Evolutionary conservation across 2,113 vertebrate genomes (phyloP), one percentile per base, ranked within the genome.

Genomic region (Lamprologus sp.): DNA sequence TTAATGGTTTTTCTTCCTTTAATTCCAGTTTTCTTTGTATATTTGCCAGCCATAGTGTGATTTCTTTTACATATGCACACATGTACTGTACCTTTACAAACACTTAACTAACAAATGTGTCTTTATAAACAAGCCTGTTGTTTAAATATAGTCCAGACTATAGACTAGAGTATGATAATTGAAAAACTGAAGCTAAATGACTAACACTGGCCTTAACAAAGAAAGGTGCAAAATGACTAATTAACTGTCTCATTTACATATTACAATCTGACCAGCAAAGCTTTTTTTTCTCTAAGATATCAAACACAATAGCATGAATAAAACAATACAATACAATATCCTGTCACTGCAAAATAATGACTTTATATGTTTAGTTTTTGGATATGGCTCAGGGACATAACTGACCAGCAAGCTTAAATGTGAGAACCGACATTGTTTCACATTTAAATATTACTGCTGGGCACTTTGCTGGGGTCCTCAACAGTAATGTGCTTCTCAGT

Each of bases 131-230:
- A 35, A 85, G 37, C 70, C 49, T 91, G 60, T 40, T 60, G 79
- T n/a, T 82, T 92, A 91, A 89, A 93, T 84, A 73, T 9, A 87
- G 49, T 75, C 21, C 40, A 88, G 19, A 21, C 19, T 37, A 68
- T 21, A 21, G 33, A 68, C 33, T 68, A 58, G 55, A 58, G 63
- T 83, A 88, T 81, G 80, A 82, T 87, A 82, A 90, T 84, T 86
- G 12, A 83, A n/a, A 35, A 7, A 68, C 47, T 49, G 53, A 87
- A 86, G 70, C 42, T 28, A n/a, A 82, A 54, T 84, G 37, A 81
- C 45, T 23, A 82, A 82, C 49, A 51, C 14, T 60, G 86, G 79
- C 83, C 31, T 88, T 84, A 85, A 88, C 60, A 81, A 60, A 86
- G 26, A 73, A 47, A 70, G 12, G 45, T 19, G 21, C 2, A 51